Base-by-base conservation (phyloP, 2,888 invertebrate genomes). In the Agrochola lychnidis region DNA sequence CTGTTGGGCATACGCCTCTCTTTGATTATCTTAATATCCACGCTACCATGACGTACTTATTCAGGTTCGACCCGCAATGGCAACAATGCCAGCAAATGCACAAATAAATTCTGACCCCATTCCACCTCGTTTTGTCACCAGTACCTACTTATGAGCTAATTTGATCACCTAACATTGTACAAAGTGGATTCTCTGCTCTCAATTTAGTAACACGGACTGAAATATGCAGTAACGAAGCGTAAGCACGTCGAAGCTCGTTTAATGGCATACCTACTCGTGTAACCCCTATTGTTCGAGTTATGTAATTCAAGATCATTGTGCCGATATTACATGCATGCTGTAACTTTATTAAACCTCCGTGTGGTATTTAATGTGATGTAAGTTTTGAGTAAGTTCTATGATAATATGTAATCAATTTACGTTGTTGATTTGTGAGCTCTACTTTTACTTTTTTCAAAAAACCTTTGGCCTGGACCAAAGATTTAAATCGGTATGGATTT, bases 221-320 rank as follows among this genome's bases (percentile, higher is more conserved):
- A 81, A 87, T 84, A 82, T 85, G 78, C 79, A 76, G 75, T 88
- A 85, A 87, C 81, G 73, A 85, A 42, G 61, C 75, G 69, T 79
- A 85, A 79, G 71, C 73, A 73, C 71, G 73, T 76, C 73, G 75
- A 89, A 83, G 83, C 81, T 82, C 78, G 75, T 76, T 82, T 81
- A 81, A 87, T 80, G 57, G 78, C 72, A 69, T 56, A 57, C 79
- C 66, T 70, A 67, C 82, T 81, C 83, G 78, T 85, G 83, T 82
- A 81, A 73, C 80, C 77, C 79, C 73, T 85, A 89, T 89, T 88
- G 88, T 88, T 77, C 78, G 51, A 51, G 76, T 88, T 81, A 84
- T 76, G 87, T 89, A 88, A 88, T 83, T 82, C 84, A 85, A 88
- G 88, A 88, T 89, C 84, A 88, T 82, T 83, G 85, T 72, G 66